Evolutionary conservation across 2,797 vertebrate genomes (phyloP).

Genomic region (Pristis pectinata): DNA sequence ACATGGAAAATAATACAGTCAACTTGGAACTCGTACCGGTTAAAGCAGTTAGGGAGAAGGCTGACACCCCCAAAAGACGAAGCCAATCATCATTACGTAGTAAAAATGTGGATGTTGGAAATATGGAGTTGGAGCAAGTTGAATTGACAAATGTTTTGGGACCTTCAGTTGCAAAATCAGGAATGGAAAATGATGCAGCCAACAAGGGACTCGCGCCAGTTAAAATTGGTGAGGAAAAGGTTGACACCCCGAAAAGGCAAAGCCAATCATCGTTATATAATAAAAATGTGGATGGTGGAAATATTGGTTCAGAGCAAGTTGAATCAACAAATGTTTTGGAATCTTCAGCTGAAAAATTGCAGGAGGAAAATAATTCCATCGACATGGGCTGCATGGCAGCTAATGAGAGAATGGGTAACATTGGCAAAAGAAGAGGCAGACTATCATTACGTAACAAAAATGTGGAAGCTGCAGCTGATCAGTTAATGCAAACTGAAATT

Average conservation of each 20-base stretch:
- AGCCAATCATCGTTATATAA: no score
- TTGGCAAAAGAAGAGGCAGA: constrained; percentile 47
- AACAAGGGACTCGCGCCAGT: no score
- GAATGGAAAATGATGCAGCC: background rate
- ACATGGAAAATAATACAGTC: background rate
- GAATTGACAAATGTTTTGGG: background rate
- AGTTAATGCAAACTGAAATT: constrained; percentile 29
- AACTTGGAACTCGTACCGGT: no score
- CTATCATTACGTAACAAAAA: constrained; percentile 44
- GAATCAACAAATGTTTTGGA: background rate
- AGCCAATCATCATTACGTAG: constrained; percentile 47
- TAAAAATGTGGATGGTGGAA: constrained; percentile 25
- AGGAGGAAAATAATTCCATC: background rate
- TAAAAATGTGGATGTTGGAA: constrained; percentile 39
- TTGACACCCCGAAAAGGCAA: constrained; percentile 48
- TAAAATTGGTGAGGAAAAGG: constrained; percentile 32
- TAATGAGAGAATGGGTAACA: constrained; percentile 44
- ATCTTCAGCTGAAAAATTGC: no score
- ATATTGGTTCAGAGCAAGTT: constrained; percentile 35
- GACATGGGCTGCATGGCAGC: background rate
- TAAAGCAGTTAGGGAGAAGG: background rate
- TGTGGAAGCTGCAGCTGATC: constrained; percentile 26
- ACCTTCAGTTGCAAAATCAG: no score
- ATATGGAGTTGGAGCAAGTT: constrained; percentile 36
- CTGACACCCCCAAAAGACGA: constrained; percentile 45